Base-by-base conservation (phyloP, 2,113 vertebrate species). In the Epinephelus fuscoguttatus region DNA sequence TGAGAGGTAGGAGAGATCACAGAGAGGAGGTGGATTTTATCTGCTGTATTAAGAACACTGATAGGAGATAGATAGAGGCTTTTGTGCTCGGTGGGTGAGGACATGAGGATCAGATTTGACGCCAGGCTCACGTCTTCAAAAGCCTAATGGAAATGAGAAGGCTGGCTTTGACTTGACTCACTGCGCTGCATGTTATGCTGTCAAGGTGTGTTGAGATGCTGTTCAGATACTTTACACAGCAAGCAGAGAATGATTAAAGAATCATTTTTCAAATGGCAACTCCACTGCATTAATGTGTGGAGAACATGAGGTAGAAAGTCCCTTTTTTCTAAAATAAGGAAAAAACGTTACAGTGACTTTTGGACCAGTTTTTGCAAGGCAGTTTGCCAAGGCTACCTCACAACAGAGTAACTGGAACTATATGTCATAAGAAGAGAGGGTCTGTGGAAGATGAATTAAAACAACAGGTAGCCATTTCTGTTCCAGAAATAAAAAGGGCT, bases 1-100 rank as follows among this genome's bases (percentile, higher is more conserved):
- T 79, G 53, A 70, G 61, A 57, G 52, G 67, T 64, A 88, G 60
- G n/a, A 73, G 67, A 69, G 73, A 81, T 91, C 80, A 76, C 55
- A 84, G 66, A 57, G 72, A 84, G 61, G 75, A 84, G 75, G 75
- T 66, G 67, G 73, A 72, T 89, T 83, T 10, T 85, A 85, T 78
- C 73, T 69, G 69, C 72, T 67, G 79, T 74, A 82, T 87, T 78
- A 87, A 69, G 73, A 83, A 78, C 66, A 75, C 84, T 70, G 82
- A 89, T 83, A 63, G 77, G 70, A 89, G 82, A 83, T 72, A 62
- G 71, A 87, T 50, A 62, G 55, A 63, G 73, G 78, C 82, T 87
- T 86, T 83, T 83, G 82, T 81, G 70, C 66, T 78, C 3, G 17
- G 33, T 61, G 61, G 75, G 76, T 71, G 69, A 82, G 55, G 55